Conservation (phyloP, 2,797 vertebrate genomes). For the Hypotaenidia okinawae region DNA sequence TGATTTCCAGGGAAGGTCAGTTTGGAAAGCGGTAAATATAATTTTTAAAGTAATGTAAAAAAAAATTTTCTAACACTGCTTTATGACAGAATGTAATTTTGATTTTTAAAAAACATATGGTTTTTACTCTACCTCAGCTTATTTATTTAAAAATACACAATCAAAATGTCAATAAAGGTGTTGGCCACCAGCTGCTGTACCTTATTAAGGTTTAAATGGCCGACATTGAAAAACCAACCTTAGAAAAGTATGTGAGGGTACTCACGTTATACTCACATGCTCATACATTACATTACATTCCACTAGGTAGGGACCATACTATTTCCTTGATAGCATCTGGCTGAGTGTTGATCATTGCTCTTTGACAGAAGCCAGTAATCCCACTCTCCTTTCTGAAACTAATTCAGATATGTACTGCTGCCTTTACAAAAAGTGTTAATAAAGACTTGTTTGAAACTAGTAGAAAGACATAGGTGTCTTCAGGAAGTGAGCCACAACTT, state of each 20-base stretch:
- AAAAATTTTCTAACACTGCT: not conserved
- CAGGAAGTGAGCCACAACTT: not conserved
- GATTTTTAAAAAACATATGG: not conserved
- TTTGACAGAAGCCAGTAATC: not conserved
- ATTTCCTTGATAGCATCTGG: not conserved
- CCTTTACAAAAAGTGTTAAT: not conserved
- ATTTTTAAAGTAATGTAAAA: not conserved
- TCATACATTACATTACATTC: not conserved
- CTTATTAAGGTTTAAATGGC: not conserved
- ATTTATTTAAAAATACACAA: not conserved
- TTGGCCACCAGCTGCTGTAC: not conserved
- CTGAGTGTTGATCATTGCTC: not conserved
- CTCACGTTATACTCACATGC: not conserved
- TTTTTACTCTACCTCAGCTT: not conserved
- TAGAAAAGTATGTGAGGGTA: not conserved
- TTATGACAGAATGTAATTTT: not conserved
- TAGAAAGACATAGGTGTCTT: not conserved
- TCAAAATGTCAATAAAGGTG: not conserved
- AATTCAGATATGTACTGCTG: not conserved
- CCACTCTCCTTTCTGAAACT: not conserved
- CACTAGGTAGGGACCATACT: not conserved
- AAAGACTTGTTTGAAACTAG: not conserved
- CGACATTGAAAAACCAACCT: not conserved
- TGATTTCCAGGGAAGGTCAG: slow-evolving; percentile 17
- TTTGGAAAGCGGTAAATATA: slow-evolving; percentile 23